These are phyloP conservation scores for Meliscaeva auricollis DNA, from an alignment of 2,888 invertebrate species.

Conservation along the genomic window DNA sequence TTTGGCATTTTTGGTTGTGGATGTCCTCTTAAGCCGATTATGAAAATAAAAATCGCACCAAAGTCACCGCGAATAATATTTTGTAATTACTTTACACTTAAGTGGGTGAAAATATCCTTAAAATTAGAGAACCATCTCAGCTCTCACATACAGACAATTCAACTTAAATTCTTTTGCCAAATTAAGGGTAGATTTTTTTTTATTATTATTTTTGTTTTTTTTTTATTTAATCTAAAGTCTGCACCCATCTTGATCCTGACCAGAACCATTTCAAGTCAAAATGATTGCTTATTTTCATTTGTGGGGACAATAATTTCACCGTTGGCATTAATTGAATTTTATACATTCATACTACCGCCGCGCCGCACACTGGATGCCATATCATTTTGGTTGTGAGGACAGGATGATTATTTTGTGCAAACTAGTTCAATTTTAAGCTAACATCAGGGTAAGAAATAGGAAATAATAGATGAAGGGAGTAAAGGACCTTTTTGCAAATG, in stretches of 20 bases:
- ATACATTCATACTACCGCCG: slow-evolving; percentile 11
- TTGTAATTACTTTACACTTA: slow-evolving; percentile 70
- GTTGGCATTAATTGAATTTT: slow-evolving; percentile 72
- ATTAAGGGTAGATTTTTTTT: not conserved
- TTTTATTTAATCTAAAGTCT: not conserved
- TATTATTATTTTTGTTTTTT: not conserved
- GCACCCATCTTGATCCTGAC: not conserved
- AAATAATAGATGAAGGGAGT: not conserved
- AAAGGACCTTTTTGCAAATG: slow-evolving; percentile 21
- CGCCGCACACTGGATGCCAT: not conserved
- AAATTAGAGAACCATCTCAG: slow-evolving; percentile 19
- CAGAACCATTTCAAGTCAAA: slow-evolving; percentile 19
- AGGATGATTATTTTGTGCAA: slow-evolving; percentile 66
- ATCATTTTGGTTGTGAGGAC: slow-evolving; percentile 10
- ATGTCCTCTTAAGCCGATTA: slow-evolving; percentile 70
- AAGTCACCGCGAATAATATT: slow-evolving; percentile 68
- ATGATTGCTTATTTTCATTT: slow-evolving; percentile 73
- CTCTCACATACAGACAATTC: not conserved
- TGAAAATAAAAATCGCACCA: slow-evolving; percentile 70
- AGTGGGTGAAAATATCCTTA: slow-evolving; percentile 52
- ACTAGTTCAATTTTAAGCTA: slow-evolving; percentile 64
- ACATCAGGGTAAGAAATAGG: not conserved
- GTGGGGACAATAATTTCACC: slow-evolving; percentile 70
- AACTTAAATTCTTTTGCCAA: not conserved
- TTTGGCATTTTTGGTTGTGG: not conserved